Evolutionary conservation across 2,797 vertebrate genomes (phyloP).

Genomic region (Nothura maculosa): DNA sequence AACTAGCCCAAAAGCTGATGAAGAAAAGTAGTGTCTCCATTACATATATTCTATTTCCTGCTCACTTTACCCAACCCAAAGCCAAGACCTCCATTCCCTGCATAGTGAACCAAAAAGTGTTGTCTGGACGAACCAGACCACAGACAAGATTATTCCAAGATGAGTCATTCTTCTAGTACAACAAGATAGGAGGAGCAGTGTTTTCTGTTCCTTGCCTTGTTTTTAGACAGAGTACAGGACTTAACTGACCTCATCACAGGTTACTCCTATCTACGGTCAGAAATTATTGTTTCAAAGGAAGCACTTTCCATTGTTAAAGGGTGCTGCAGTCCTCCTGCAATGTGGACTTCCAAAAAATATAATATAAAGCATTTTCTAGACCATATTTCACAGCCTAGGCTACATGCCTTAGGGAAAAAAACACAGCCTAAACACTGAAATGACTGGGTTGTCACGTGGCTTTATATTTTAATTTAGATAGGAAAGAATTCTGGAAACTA

Average conservation of each 20-base stretch:
- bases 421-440: not conserved
- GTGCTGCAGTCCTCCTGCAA: not conserved
- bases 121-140: not conserved
- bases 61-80: not conserved
- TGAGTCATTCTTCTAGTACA: too few relatives aligned
- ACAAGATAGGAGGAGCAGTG: not conserved
- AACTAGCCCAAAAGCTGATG: rapidly evolving
- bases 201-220: not conserved
- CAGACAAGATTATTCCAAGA: too few relatives aligned
- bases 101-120: not conserved
- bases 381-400: not conserved
- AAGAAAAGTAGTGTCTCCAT: not conserved
- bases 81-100: not conserved
- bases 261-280: not conserved
- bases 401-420: not conserved
- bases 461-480: not conserved
- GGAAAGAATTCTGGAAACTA: slow-evolving; percentile 13
- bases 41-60: not conserved
- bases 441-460: not conserved
- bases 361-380: not conserved
- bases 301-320: not conserved
- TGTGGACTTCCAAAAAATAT: not conserved
- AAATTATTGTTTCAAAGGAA: not conserved
- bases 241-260: not conserved
- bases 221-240: not conserved